These are phyloP conservation scores for Dasyprocta punctata DNA, from an alignment of 2,113 vertebrate species.

Conservation along the genomic window DNA sequence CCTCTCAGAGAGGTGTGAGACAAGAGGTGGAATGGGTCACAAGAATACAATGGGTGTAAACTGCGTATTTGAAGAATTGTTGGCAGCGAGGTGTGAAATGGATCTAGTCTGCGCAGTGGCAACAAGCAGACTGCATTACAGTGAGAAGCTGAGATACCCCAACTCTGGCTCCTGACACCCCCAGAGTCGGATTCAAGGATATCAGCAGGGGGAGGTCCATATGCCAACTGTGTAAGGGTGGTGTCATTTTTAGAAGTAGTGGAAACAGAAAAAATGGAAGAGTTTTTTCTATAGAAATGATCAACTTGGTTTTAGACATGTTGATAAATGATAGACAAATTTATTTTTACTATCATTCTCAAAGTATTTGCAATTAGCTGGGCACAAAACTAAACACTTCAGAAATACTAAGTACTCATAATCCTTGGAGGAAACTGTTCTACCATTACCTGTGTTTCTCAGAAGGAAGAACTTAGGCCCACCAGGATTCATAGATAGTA, in stretches of 20 bases:
- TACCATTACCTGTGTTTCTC: not conserved
- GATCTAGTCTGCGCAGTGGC: not conserved
- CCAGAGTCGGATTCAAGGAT: not conserved
- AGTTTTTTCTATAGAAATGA: not conserved
- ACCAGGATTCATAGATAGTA: not conserved
- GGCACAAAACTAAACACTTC: not conserved
- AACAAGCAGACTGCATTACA: too few relatives aligned
- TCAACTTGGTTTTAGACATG: not conserved
- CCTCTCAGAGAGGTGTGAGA: not conserved
- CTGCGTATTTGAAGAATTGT: not conserved
- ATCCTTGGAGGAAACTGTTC: not conserved
- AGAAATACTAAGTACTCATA: not conserved
- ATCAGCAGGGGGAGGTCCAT: accelerated
- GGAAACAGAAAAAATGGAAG: not conserved
- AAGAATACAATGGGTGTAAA: not conserved
- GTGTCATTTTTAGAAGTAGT: not conserved
- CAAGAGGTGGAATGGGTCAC: not conserved
- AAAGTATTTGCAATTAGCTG: not conserved
- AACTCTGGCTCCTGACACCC: not conserved
- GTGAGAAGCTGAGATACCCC: not conserved
- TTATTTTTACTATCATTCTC: not conserved
- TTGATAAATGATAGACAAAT: not conserved
- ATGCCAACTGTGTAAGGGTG: not conserved
- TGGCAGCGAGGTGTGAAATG: not conserved
- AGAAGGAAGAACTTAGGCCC: not conserved